Percentiles rank a stretch among this genome's conserved stretches.
Conservation (phyloP, 2,113 vertebrate genomes). For the Cepphus grylle region DNA sequence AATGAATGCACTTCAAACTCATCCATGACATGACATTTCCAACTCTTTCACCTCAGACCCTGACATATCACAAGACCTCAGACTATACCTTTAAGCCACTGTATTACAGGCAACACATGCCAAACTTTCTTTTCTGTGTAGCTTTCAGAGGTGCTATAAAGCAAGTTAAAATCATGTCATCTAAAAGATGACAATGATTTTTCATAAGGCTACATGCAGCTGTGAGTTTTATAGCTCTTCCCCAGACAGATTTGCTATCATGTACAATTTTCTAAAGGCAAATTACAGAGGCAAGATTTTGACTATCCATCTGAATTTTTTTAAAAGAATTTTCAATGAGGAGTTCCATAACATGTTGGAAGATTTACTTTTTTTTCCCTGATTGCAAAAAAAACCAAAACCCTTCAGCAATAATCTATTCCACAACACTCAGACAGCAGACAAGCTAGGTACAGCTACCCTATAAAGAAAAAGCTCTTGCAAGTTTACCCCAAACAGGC, state of each 20-base stretch:
- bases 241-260: background rate
- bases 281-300: background rate
- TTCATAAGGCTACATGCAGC: background rate
- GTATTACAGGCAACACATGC: background rate
- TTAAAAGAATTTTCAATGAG: background rate
- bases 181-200: background rate
- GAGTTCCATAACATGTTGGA: background rate
- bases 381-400: background rate
- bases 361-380: background rate
- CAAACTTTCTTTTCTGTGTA: background rate
- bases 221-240: background rate
- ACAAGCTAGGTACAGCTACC: background rate
- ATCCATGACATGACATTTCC: background rate
- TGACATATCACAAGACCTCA: background rate
- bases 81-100: background rate
- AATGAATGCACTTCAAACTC: background rate
- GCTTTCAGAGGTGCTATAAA: background rate
- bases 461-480: background rate
- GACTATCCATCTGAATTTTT: background rate
- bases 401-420: background rate
- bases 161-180: background rate
- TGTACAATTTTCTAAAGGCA: background rate
- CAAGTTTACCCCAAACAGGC: background rate
- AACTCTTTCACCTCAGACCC: background rate
- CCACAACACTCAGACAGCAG: background rate